Percentiles rank a stretch among this genome's conserved stretches.
These are phyloP conservation scores for Microplitis mediator DNA, from an alignment of 1,140 invertebrate species.

Conservation along the genomic window DNA sequence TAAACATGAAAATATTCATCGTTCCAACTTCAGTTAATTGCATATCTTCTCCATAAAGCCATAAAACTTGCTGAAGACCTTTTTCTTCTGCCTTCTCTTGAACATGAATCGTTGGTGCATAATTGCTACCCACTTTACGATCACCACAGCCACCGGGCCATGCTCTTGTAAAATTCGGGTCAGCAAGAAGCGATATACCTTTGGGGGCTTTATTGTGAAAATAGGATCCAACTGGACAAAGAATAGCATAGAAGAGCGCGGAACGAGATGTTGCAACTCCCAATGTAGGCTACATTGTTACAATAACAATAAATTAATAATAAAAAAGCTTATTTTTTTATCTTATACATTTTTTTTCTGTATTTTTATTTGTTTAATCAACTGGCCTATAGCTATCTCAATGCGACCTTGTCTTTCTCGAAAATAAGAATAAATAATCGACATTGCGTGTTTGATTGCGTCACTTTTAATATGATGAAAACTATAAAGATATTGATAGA, in stretches of 20 bases:
- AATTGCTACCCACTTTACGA: slow-evolving; percentile 94
- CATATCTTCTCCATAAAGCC: slow-evolving; percentile 94
- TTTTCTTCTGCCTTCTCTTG: slow-evolving; percentile 78
- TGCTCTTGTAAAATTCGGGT: slow-evolving; percentile 82
- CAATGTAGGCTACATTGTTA: slow-evolving; percentile 75
- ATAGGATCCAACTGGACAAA: slow-evolving; percentile 93
- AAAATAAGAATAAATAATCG: background rate
- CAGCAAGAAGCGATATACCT: slow-evolving; percentile 73
- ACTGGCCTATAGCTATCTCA: background rate
- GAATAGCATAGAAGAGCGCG: slow-evolving; percentile 88
- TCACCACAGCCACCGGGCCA: slow-evolving; percentile 96
- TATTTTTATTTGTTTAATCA: slow-evolving; percentile 8
- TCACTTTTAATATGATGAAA: slow-evolving; percentile 23
- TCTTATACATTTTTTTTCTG: background rate
- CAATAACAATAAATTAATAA: background rate
- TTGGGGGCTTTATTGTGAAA: slow-evolving; percentile 70
- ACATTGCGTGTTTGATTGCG: background rate
- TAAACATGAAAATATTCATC: slow-evolving; percentile 97
- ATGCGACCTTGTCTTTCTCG: slow-evolving; percentile 3
- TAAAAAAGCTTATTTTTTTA: background rate
- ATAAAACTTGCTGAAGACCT: slow-evolving; percentile 94
- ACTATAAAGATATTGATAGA: slow-evolving; percentile 10
- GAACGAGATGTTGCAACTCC: slow-evolving; percentile 85
- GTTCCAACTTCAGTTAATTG: slow-evolving; percentile 97
- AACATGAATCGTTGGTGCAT: slow-evolving; percentile 84